Conservation (phyloP, 2,888 invertebrate species). For the Cryptus viduatorius region DNA sequence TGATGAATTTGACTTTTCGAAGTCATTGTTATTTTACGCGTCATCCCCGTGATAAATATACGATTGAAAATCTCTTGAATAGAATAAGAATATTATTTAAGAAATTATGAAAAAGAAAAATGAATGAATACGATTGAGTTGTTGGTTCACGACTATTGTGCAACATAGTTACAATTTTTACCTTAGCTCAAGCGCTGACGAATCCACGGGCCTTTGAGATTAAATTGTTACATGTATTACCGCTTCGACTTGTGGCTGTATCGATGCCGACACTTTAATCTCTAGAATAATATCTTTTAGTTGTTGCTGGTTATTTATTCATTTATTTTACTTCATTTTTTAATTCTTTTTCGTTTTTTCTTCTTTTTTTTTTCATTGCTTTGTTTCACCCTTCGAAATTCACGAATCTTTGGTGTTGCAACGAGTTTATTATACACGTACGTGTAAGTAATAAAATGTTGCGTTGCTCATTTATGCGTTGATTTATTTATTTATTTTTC, state of each 20-base stretch:
- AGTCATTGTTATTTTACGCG: conserved; percentile 13
- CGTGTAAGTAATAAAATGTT: conserved; percentile 15
- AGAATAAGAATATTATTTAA: conserved; percentile 15
- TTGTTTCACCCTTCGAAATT: not conserved
- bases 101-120: not conserved
- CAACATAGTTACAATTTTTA: conserved; percentile 18
- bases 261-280: conserved; percentile 1
- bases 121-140: not conserved
- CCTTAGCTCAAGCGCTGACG: conserved; percentile 17
- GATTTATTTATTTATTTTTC: not conserved
- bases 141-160: conserved; percentile 20
- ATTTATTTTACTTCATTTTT: not conserved
- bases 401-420: conserved; percentile 1
- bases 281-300: conserved; percentile 3
- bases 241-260: not conserved
- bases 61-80: conserved; percentile 11
- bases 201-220: conserved; percentile 7
- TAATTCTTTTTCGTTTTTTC: not conserved
- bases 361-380: not conserved
- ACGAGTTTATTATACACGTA: not conserved
- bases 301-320: not conserved
- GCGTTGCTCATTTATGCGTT: conserved; percentile 13
- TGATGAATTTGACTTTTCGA: conserved; percentile 35
- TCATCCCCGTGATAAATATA: conserved; percentile 5
- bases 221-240: conserved; percentile 9